Conservation (phyloP, 2,113 vertebrate species). For the Macroglossus sobrinus region DNA sequence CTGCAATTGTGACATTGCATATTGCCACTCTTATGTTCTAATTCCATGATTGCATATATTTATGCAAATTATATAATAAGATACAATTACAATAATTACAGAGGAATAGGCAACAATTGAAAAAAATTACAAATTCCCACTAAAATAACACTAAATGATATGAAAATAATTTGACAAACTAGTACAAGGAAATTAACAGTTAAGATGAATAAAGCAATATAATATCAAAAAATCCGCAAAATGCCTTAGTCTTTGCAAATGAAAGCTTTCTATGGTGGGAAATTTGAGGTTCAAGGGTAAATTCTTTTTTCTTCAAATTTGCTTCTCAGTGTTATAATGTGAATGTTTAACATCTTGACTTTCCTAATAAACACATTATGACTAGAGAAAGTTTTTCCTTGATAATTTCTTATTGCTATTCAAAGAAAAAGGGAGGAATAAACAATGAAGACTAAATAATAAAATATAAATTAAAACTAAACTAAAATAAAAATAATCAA, state of each 20-base stretch:
- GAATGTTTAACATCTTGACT: slow-evolving; percentile 53
- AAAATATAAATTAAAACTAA: background rate
- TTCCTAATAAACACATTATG: slow-evolving; percentile 60
- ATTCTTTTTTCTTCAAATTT: background rate
- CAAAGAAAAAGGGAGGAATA: slow-evolving; percentile 74
- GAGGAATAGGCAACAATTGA: slow-evolving; percentile 55
- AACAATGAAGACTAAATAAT: slow-evolving; percentile 48
- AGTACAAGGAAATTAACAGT: background rate
- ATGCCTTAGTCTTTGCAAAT: background rate
- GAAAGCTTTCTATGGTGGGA: background rate
- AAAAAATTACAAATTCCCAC: slow-evolving; percentile 50
- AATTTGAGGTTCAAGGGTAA: slow-evolving; percentile 17
- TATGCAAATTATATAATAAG: slow-evolving; percentile 56
- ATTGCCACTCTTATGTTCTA: background rate
- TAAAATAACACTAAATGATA: slow-evolving; percentile 49
- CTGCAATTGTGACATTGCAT: background rate
- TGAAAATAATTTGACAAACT: slow-evolving; percentile 50
- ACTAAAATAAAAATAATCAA: background rate
- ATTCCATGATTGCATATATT: slow-evolving; percentile 59
- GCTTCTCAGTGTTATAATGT: background rate
- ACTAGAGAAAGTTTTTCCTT: slow-evolving; percentile 17
- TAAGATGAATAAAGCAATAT: slow-evolving; percentile 30
- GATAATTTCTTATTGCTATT: slow-evolving; percentile 62
- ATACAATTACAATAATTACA: slow-evolving; percentile 55
- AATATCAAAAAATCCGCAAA: background rate